These are phyloP conservation scores for Neotragus pygmaeus DNA, from an alignment of 2,113 vertebrate genomes.

Conservation along the genomic window DNA sequence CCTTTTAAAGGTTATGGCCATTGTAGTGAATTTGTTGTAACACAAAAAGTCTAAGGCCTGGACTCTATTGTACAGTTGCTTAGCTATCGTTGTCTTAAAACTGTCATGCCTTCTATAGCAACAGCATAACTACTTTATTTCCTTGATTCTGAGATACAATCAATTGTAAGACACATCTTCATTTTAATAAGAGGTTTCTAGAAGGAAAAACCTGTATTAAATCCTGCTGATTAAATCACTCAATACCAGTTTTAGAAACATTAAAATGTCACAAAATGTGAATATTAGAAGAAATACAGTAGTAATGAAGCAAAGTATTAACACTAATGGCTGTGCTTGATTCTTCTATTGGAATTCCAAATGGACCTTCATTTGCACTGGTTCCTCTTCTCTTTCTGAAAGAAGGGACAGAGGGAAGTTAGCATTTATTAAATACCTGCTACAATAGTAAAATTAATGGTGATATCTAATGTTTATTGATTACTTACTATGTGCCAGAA, in stretches of 20 bases:
- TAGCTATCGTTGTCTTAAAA: constrained; percentile 39
- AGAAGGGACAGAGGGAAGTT: not conserved
- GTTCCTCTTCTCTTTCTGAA: not conserved
- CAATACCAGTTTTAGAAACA: not conserved
- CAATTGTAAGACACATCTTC: not conserved
- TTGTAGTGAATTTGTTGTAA: not conserved
- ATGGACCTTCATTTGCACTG: not conserved
- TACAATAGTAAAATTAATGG: constrained; percentile 13
- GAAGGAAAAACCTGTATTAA: constrained; percentile 1
- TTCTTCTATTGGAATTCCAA: constrained; percentile 15
- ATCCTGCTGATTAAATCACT: constrained; percentile 16
- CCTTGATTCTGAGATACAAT: constrained; percentile 1
- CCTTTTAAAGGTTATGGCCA: not conserved
- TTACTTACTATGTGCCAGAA: not conserved
- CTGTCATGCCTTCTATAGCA: not conserved
- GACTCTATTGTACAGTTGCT: not conserved
- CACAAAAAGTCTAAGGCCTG: not conserved
- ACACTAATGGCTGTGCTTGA: not conserved
- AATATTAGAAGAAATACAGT: not conserved
- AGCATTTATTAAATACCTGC: not conserved
- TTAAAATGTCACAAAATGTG: not conserved
- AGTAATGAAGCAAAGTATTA: not conserved
- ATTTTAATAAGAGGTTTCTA: constrained; percentile 43
- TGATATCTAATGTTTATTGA: not conserved
- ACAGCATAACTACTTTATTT: constrained; percentile 40